Evolutionary conservation across 2,113 vertebrate species (phyloP), one percentile per base, ranked within the genome.

Genomic region (Lontra canadensis): DNA sequence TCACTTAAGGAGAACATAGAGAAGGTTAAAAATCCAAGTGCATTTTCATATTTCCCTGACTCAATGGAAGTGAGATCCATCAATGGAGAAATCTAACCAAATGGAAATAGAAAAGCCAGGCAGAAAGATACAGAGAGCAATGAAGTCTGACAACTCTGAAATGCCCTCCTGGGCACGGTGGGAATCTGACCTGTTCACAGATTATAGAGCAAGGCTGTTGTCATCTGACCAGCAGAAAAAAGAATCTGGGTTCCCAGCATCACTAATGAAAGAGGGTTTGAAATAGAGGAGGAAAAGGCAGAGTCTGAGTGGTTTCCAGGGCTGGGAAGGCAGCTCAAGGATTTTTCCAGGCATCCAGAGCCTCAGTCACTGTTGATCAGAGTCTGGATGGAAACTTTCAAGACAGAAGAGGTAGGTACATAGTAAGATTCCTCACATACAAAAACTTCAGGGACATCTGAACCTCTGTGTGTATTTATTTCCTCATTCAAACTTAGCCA

Each of bases 1-100:
- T 88, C 97, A 96, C 96, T 97, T 97, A 98, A 96, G 92, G 91
- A 69, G 78, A 91, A 86, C 92, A 96, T 55, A 85, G 96, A 87
- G 76, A 87, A 94, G 87, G 76, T 96, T 97, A 94, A 97, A 93
- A 98, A 97, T 76, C 89, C 96, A 96, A 98, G 94, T 83, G 90
- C 97, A 95, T 90, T 95, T 96, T 98, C 94, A 80, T 96, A 79
- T 95, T 93, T 97, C 92, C 88, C 96, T 31, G 87, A 76, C 34
- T 74, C 94, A 21, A 49, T 93, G 55, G 81, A 94, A 96, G 71
- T 67, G 96, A 96, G 88, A 94, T 83, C 78, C 74, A 67, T 73
- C 42, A 42, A 0, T 20, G 34, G 34, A 67, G 57, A 79, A 42
- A 18, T 42, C 63, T 79, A 89, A 63, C 36, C 36, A 39, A 6